Percentiles rank a stretch among this genome's conserved stretches.
phyloP scores from a whole-genome alignment of 2,888 invertebrate genomes.

The Aspidiotus destructor region DNA sequence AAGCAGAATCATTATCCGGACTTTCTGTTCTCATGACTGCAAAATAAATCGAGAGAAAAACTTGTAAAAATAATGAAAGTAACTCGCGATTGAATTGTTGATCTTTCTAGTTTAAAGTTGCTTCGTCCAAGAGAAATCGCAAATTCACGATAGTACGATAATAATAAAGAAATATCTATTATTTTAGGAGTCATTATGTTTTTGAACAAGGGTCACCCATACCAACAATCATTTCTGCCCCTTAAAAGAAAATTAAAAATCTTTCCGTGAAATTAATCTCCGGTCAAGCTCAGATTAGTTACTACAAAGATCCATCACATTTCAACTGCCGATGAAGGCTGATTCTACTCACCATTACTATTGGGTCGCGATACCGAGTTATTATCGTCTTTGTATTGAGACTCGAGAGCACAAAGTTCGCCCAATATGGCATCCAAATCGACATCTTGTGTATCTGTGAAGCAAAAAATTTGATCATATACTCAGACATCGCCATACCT shows the following conservation, averaged over 20 bases:
- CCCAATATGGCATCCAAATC: slow-evolving; percentile 94
- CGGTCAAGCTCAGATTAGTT: not conserved
- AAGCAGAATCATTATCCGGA: slow-evolving; percentile 96
- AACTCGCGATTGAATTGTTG: too few species aligned
- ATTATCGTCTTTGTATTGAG: slow-evolving; percentile 48
- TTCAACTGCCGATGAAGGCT: not conserved
- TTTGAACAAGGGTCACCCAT: too few species aligned
- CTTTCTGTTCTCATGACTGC: slow-evolving; percentile 67
- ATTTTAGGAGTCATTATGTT: too few species aligned
- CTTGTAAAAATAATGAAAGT: not conserved
- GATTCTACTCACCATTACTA: slow-evolving; percentile 21
- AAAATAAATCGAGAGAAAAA: not conserved
- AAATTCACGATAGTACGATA: not conserved
- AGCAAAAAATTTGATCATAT: not conserved
- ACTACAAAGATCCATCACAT: too few species aligned
- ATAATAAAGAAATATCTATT: too few species aligned
- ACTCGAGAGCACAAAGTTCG: slow-evolving; percentile 86
- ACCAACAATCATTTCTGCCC: too few species aligned
- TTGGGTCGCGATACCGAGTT: slow-evolving; percentile 28
- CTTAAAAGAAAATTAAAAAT: too few species aligned
- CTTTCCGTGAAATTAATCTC: not conserved
- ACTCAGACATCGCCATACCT: too few species aligned
- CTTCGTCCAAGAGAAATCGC: too few species aligned
- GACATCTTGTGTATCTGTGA: slow-evolving; percentile 80
- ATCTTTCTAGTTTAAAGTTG: too few species aligned